Evolutionary conservation across 1,140 invertebrate species (phyloP), one percentile per base, ranked within the genome.

Genomic region (Tetragonula clypearis): DNA sequence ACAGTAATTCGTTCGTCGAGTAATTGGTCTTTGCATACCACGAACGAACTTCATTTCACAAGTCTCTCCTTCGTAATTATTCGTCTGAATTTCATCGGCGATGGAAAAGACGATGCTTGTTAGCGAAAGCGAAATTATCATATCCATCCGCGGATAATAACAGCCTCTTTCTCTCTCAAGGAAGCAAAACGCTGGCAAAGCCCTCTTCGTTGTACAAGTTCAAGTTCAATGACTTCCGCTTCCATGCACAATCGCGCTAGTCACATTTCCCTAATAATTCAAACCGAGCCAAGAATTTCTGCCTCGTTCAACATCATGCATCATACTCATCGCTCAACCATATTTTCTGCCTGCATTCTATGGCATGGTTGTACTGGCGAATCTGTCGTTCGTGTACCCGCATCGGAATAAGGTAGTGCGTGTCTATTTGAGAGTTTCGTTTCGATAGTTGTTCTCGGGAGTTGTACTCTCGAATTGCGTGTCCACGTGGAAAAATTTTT

Each of bases 201-300:
- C 17, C 41, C 41, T 6, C 41, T 8, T 49, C 41, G 41, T 49
- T 49, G 8, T 68, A 8, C 30, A 41, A 23, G 62, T 79, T 68
- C 77, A 79, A 79, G 77, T 79, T 79, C 26, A 68, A 35, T 14
- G 65, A 79, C 49, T 79, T 26, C 12, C n/a, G 23, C 2, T 66
- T 79, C 41, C 41, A 60, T 60, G 26, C 2, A 41, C n/a, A 77
- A 77, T 58, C 21, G 23, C n/a, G 41, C 35, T 19, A 79, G 75
- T 79, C 77, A 79, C 60, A 68, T 68, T 79, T 68, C 77, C 62
- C 19, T 79, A 68, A 56, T 79, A 79, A 79, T 79, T 68, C 65
- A 68, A 79, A n/a, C 30, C 11, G 60, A 21, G 30, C 19, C 21
- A 76, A 62, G 58, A 62, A 77, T 77, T 60, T 62, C 74, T 75